phyloP scores from a whole-genome alignment of 2,888 invertebrate genomes.

The Scrobipalpa atriplicella region DNA sequence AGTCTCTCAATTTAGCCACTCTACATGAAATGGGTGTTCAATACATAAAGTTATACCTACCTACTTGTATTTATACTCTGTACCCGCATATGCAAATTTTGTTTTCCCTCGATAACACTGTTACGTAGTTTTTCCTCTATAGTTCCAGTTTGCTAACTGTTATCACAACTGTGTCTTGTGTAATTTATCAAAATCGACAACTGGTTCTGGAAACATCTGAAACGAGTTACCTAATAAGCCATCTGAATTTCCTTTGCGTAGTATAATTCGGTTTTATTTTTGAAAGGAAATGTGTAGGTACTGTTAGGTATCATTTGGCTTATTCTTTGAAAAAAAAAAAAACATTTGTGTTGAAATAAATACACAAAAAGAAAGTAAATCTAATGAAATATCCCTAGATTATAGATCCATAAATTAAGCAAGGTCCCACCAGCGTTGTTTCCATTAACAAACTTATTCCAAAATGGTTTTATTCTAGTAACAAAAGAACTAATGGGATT shows the following conservation, averaged over 20 bases:
- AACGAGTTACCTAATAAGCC: background rate
- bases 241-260: background rate
- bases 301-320: too few species aligned
- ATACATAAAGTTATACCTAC: background rate
- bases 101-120: conserved; percentile 19
- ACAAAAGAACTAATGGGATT: conserved; percentile 5
- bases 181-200: background rate
- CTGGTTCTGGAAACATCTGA: background rate
- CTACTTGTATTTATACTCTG: conserved; percentile 23
- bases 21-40: background rate
- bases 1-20: background rate
- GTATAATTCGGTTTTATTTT: background rate
- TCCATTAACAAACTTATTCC: background rate
- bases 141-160: conserved; percentile 16
- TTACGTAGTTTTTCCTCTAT: conserved; percentile 26
- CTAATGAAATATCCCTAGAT: too few species aligned
- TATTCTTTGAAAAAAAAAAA: too few species aligned
- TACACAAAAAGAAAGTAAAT: too few species aligned
- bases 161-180: conserved; percentile 11
- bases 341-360: too few species aligned
- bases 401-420: too few species aligned
- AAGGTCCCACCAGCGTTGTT: too few species aligned
- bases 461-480: background rate
- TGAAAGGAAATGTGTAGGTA: background rate
- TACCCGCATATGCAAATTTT: conserved; percentile 27